These are phyloP conservation scores for Drosophila vallismaia DNA, from an alignment of 2,888 invertebrate genomes.

Conservation along the genomic window DNA sequence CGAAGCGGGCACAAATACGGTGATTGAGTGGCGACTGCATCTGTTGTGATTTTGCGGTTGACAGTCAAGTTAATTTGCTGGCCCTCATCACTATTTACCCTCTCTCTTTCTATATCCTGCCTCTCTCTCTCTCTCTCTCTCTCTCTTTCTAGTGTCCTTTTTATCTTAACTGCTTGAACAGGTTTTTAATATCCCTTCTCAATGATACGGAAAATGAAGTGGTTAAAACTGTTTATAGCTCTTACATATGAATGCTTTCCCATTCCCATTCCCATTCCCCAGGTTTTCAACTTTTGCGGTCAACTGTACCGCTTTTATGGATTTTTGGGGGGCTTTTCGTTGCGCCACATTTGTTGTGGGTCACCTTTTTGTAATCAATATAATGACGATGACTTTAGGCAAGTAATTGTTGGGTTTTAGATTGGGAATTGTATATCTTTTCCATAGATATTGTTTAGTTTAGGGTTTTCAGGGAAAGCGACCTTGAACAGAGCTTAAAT, in stretches of 20 bases:
- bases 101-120: not conserved
- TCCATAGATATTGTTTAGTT: no score
- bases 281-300: not conserved
- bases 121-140: conserved; percentile 35
- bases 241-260: conserved; percentile 6
- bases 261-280: conserved; percentile 1
- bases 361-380: not conserved
- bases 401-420: not conserved
- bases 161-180: conserved; percentile 43
- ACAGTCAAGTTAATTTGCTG: conserved; percentile 72
- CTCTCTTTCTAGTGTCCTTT: conserved; percentile 3
- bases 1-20: conserved; percentile 56
- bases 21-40: conserved; percentile 73
- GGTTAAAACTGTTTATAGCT: conserved; percentile 59
- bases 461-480: no score
- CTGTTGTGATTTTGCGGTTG: conserved; percentile 76
- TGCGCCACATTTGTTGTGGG: not conserved
- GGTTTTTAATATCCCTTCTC: conserved; percentile 65
- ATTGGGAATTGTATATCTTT: no score
- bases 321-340: not conserved
- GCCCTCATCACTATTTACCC: conserved; percentile 2
- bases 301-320: conserved; percentile 13
- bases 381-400: not conserved
- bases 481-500: conserved; percentile 9
- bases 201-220: conserved; percentile 73